phyloP scores from a whole-genome alignment of 2,113 vertebrate genomes.

The Rhodinocichla rosea region DNA sequence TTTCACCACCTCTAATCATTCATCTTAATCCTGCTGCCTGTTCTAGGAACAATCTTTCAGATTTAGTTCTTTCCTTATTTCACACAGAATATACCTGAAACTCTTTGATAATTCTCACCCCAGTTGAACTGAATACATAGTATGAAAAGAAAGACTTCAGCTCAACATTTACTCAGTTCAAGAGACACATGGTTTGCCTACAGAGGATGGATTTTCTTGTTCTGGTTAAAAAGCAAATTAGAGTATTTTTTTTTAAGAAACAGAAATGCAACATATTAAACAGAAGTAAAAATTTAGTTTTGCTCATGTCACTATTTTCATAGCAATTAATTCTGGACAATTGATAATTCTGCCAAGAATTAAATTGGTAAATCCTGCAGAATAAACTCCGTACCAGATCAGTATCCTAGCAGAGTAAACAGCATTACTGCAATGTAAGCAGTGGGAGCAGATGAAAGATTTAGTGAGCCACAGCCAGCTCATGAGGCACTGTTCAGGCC shows the following conservation, averaged over 20 bases:
- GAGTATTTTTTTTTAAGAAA: neutral
- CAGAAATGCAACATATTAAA: neutral
- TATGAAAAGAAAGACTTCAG: neutral
- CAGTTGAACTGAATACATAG: neutral
- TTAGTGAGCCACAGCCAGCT: neutral
- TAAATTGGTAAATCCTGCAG: conserved; percentile 30
- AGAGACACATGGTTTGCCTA: neutral
- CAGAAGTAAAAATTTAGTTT: neutral
- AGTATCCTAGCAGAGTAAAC: neutral
- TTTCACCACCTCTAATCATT: neutral
- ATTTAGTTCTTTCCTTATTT: neutral
- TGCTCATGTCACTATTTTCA: neutral
- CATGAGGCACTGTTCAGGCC: neutral
- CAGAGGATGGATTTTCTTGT: neutral
- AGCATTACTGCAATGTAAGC: conserved; percentile 37
- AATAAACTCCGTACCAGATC: conserved; percentile 6
- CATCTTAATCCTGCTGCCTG: neutral
- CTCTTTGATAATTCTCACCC: neutral
- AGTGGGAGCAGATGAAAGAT: neutral
- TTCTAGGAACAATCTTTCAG: neutral
- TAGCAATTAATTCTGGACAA: conserved; percentile 44
- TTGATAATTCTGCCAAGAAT: conserved; percentile 25
- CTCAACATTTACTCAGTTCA: neutral
- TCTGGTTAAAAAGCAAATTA: neutral
- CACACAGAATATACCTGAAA: neutral